Evolutionary conservation across 2,113 vertebrate genomes (phyloP), one percentile per base, ranked within the genome.

Genomic region (Malurus cyaneus): DNA sequence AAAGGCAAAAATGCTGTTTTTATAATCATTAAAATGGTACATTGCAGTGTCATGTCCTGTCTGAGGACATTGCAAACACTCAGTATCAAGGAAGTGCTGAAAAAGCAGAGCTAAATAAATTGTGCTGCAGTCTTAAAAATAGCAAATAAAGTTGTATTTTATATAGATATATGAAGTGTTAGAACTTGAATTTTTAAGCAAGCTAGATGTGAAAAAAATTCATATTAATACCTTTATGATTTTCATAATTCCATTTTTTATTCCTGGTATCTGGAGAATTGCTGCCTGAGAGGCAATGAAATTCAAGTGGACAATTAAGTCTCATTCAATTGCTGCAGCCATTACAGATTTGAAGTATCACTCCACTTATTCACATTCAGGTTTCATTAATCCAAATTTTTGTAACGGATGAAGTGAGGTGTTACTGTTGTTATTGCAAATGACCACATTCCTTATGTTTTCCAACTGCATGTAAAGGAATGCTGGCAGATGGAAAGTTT

Each of bases 311-410:
- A 80, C 89, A 95, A 77, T 89, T 87, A 65, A 66, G 67, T 74
- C 42, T 89, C 56, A 61, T 61, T 85, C 52, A 86, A 36, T 52
- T 89, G 71, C 24, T 36, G 7, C 66, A 92, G 65, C 77, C 50
- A 83, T 92, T 95, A 84, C 5, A 86, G 81, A 36, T 87, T 80
- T 77, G 19, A 47, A 89, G 47, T 59, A 88, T 20, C 88, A 61
- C 36, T 77, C 66, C 74, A 76, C 29, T 11, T 82, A 69, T 88
- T 93, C 97, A 80, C 67, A 80, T 70, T 50, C 46, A 47, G 32
- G 59, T 47, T 87, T 89, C 89, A 89, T 80, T 52, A 97, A 90
- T 92, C 32, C 83, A 89, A 90, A 69, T n/a, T 76, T 96, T 87
- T 91, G 8, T 88, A 86, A 95, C 79, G 41, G 64, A 39, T 90